phyloP scores from a whole-genome alignment of 2,888 invertebrate species.

The Gryllus longicercus region DNA sequence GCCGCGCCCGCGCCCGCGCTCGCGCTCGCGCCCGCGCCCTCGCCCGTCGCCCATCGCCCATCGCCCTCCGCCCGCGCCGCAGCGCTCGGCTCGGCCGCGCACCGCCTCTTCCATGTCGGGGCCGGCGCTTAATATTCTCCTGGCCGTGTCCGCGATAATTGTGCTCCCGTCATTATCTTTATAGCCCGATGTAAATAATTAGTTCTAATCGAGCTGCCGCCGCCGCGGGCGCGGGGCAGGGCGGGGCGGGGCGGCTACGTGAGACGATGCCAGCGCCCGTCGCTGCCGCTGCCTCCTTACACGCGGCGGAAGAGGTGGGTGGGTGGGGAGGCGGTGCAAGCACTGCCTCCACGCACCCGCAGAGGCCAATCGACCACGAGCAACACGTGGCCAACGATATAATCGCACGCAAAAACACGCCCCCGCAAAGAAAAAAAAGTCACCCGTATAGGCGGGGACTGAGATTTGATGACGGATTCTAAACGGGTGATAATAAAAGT shows the following conservation, averaged over 20 bases:
- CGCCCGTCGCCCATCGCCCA: neutral
- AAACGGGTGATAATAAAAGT: too few species aligned
- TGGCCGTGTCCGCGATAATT: neutral
- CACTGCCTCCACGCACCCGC: too few species aligned
- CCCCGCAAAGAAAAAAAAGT: too few species aligned
- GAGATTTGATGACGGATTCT: too few species aligned
- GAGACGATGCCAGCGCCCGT: neutral
- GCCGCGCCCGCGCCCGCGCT: neutral
- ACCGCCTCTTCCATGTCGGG: neutral
- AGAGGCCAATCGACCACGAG: too few species aligned
- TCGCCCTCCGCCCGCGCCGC: too few species aligned
- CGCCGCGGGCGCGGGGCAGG: neutral
- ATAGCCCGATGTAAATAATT: neutral
- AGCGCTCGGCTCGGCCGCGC: neutral
- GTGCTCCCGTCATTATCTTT: constrained; percentile 2
- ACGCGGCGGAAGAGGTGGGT: neutral
- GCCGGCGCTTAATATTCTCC: neutral
- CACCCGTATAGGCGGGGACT: too few species aligned
- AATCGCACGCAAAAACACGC: too few species aligned
- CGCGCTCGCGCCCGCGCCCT: neutral
- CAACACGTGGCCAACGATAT: too few species aligned
- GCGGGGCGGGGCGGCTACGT: neutral
- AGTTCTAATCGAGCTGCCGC: constrained; percentile 17
- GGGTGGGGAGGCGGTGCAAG: too few species aligned
- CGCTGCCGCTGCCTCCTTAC: neutral